Conservation (phyloP, 1,140 invertebrate genomes). For the Myzus persicae region DNA sequence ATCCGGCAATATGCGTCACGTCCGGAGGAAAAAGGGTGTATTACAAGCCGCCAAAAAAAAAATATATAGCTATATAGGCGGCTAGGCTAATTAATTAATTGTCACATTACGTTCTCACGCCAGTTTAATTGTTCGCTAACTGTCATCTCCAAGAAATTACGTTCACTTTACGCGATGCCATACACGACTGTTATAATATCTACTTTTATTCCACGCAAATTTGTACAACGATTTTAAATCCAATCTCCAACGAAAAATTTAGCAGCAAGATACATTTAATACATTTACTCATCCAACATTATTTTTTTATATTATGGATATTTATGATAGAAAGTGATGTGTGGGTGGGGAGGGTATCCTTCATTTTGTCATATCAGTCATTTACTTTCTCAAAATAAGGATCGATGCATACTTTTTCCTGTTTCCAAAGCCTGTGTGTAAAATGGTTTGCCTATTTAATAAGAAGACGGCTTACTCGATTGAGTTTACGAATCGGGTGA, state of each 20-base stretch:
- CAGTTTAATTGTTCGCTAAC: constrained; percentile 50
- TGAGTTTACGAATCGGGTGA: not conserved
- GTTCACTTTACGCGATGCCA: not conserved
- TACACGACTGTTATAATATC: not conserved
- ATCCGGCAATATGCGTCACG: constrained; percentile 50
- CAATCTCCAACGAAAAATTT: not conserved
- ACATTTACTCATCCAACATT: not conserved
- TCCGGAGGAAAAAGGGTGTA: constrained; percentile 50
- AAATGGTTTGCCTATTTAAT: not conserved
- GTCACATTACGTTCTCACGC: constrained; percentile 51
- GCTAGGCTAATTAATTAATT: constrained; percentile 43
- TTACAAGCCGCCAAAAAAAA: constrained; percentile 38
- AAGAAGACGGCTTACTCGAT: not conserved
- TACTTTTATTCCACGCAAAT: not conserved
- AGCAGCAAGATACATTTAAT: not conserved
- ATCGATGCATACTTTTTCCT: not conserved
- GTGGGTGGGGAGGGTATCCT: not conserved
- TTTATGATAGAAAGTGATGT: not conserved
- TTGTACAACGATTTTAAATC: not conserved
- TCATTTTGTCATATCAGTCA: not conserved
- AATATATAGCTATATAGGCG: constrained; percentile 15
- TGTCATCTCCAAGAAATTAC: constrained; percentile 39
- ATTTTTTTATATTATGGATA: not conserved
- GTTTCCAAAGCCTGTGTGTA: not conserved
- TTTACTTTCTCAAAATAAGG: not conserved